Percentiles rank a stretch among this genome's conserved stretches.
Conservation (phyloP, 2,797 vertebrate species). For the Chiroxiphia lanceolata region DNA sequence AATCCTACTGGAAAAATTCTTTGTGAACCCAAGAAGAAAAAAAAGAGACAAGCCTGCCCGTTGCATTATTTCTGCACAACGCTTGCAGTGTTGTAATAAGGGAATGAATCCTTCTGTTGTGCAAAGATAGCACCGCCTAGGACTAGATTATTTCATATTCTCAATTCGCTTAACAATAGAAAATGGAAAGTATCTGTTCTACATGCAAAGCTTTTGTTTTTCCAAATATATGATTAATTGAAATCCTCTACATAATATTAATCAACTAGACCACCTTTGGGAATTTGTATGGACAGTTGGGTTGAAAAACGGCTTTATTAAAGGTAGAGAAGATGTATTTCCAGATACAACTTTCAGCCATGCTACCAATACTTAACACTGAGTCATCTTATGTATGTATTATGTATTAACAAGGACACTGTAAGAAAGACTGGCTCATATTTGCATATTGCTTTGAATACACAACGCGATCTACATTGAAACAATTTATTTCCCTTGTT, state of each 20-base stretch:
- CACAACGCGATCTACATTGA: background rate
- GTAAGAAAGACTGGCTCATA: background rate
- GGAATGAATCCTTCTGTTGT: background rate
- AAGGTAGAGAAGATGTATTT: background rate
- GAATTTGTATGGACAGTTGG: background rate
- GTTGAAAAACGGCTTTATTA: constrained; percentile 11
- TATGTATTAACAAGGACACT: background rate
- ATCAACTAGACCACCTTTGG: background rate
- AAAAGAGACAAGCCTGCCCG: background rate
- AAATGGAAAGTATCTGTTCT: background rate
- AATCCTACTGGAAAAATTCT: background rate
- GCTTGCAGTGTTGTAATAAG: background rate
- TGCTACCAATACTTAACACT: background rate
- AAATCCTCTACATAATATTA: background rate
- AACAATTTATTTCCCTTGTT: background rate
- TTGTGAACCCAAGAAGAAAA: background rate
- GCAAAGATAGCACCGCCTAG: background rate
- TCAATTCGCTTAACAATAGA: background rate
- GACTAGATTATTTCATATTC: background rate
- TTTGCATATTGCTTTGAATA: background rate
- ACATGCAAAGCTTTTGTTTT: background rate
- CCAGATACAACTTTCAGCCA: background rate
- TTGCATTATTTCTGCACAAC: background rate
- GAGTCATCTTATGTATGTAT: background rate
- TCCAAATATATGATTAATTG: background rate